phyloP scores from a whole-genome alignment of 2,113 vertebrate genomes.

The Colaptes auratus region DNA sequence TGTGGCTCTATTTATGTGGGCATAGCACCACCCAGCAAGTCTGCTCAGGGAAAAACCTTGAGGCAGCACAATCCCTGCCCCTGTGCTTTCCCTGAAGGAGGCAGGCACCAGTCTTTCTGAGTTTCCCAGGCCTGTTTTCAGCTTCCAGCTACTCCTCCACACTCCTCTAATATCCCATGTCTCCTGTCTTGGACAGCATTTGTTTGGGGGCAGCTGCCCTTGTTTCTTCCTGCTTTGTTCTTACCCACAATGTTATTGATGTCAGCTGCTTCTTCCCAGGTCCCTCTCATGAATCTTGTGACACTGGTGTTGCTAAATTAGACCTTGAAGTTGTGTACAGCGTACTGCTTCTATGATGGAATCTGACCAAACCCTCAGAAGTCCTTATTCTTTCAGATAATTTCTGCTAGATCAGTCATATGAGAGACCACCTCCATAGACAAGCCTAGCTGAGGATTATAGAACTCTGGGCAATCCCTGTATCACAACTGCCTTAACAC shows the following conservation, averaged over 20 bases:
- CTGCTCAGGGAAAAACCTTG: fast-evolving
- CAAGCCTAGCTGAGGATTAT: neutral
- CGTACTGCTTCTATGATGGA: neutral
- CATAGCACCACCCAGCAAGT: neutral
- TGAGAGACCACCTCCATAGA: neutral
- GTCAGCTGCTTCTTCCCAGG: neutral
- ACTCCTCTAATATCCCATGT: fast-evolving
- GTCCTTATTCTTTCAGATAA: neutral
- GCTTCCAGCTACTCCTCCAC: neutral
- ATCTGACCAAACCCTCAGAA: neutral
- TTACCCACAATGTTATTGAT: neutral
- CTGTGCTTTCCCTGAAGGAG: fast-evolving
- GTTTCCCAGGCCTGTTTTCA: neutral
- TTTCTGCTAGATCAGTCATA: neutral
- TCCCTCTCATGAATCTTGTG: neutral
- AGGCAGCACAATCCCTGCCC: neutral
- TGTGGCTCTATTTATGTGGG: neutral
- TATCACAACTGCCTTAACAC: neutral
- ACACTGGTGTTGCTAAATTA: neutral
- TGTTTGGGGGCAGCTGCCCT: neutral
- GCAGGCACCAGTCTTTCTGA: neutral
- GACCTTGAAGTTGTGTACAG: neutral
- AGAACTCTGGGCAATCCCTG: neutral
- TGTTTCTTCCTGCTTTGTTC: neutral
- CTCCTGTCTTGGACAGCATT: neutral